phyloP scores from a whole-genome alignment of 2,113 vertebrate species.

The Falco punctatus region DNA sequence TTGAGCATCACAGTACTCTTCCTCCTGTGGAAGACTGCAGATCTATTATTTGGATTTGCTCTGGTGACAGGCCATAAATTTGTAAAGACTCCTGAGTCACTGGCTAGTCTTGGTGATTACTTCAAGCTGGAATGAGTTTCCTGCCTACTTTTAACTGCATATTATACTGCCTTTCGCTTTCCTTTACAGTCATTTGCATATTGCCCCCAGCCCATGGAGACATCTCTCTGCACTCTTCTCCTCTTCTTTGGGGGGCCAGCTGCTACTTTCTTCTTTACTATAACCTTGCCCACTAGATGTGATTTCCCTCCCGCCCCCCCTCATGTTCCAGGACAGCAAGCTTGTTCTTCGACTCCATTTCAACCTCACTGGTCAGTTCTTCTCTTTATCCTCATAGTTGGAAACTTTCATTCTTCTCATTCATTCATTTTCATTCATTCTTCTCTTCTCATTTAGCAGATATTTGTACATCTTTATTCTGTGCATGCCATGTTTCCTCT shows the following conservation, averaged over 20 bases:
- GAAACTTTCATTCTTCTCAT: conserved; percentile 69
- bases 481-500: conserved; percentile 58
- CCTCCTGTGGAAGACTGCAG: background rate
- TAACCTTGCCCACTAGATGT: background rate
- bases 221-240: background rate
- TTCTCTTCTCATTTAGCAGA: conserved; percentile 67
- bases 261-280: conserved; percentile 31
- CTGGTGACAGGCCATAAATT: background rate
- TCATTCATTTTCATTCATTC: conserved; percentile 68
- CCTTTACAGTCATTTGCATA: background rate
- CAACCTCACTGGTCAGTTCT: conserved; percentile 63
- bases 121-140: background rate
- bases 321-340: background rate
- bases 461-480: conserved; percentile 51
- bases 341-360: conserved; percentile 60
- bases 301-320: background rate
- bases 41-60: background rate
- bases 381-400: conserved; percentile 53
- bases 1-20: background rate
- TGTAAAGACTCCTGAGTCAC: background rate
- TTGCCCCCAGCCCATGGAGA: background rate
- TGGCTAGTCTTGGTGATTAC: background rate
- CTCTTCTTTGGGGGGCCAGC: conserved; percentile 16
- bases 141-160: background rate
- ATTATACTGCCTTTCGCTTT: background rate